phyloP scores from a whole-genome alignment of 2,113 vertebrate genomes.

The Equus przewalskii region DNA sequence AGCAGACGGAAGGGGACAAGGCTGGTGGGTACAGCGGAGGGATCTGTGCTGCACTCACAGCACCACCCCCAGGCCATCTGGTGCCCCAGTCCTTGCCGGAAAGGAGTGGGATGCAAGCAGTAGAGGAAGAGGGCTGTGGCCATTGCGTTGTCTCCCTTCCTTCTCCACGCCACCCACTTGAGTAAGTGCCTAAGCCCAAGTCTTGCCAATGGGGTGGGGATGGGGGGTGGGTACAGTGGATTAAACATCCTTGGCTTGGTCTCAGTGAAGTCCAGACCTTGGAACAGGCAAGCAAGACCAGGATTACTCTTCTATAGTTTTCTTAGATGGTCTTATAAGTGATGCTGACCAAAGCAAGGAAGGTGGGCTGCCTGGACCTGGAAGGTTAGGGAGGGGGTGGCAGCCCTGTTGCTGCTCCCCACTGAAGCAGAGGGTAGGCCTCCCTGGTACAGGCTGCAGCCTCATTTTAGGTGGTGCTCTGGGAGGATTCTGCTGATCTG shows the following conservation, averaged over 20 bases:
- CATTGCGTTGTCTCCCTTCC: background rate
- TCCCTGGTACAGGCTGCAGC: background rate
- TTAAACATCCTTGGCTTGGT: background rate
- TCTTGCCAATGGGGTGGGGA: background rate
- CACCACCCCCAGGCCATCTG: slow-evolving; percentile 78
- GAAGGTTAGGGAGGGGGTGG: background rate
- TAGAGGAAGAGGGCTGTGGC: slow-evolving; percentile 16
- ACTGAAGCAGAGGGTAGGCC: background rate
- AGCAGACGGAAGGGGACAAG: background rate
- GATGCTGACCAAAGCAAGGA: background rate
- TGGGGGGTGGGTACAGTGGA: background rate
- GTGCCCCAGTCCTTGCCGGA: slow-evolving; percentile 52
- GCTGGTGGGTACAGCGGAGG: background rate
- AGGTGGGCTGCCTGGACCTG: background rate
- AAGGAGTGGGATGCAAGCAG: slow-evolving; percentile 70
- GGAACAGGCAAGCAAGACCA: background rate
- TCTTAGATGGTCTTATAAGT: background rate
- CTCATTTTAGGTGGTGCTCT: background rate
- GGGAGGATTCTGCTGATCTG: background rate
- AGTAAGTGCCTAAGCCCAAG: background rate
- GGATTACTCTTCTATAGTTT: background rate
- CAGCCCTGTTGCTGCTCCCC: background rate
- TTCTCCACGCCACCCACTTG: slow-evolving; percentile 17
- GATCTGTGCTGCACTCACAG: background rate
- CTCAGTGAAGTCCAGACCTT: background rate